A percentile compares a stretch with the other conserved stretches of the same genome.
phyloP scores from a whole-genome alignment of 64 coral and sea anemone genomes.

The Trachythela sp. region DNA sequence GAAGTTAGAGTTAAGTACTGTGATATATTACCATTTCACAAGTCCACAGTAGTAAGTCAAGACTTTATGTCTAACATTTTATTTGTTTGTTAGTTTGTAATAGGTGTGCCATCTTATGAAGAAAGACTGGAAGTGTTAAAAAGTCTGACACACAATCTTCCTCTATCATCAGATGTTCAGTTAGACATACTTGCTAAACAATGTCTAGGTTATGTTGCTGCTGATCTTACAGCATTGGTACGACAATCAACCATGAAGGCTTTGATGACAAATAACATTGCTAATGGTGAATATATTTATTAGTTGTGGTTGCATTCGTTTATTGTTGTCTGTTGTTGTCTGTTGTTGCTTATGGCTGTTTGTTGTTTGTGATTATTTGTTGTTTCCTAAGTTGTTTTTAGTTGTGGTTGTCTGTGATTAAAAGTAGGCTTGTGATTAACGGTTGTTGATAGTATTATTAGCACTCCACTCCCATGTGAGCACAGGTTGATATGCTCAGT shows the following conservation, averaged over 20 bases:
- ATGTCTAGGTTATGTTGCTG: constrained; percentile 91
- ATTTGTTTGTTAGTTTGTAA: constrained; percentile 58
- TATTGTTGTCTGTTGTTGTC: too few species aligned
- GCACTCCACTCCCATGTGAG: too few species aligned
- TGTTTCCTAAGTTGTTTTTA: too few species aligned
- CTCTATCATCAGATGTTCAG: constrained; percentile 61
- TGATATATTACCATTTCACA: too few species aligned
- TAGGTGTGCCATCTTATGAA: constrained; percentile 69
- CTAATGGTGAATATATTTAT: background rate
- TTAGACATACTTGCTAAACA: constrained; percentile 61
- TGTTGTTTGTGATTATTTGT: too few species aligned
- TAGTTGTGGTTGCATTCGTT: background rate
- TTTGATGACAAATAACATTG: constrained; percentile 33
- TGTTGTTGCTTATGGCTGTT: too few species aligned
- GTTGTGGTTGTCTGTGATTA: too few species aligned
- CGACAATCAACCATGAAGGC: constrained; percentile 63
- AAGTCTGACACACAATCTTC: constrained; percentile 50
- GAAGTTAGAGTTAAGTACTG: background rate
- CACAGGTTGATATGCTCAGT: too few species aligned
- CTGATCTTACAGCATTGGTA: constrained; percentile 75
- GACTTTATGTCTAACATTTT: too few species aligned
- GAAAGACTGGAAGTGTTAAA: constrained; percentile 66
- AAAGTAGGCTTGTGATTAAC: too few species aligned
- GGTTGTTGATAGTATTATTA: too few species aligned
- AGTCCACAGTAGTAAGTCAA: too few species aligned